A percentile compares a stretch with the other conserved stretches of the same genome.
Conservation (phyloP, 2,113 vertebrate genomes). For the Drymodes brunneopygia region DNA sequence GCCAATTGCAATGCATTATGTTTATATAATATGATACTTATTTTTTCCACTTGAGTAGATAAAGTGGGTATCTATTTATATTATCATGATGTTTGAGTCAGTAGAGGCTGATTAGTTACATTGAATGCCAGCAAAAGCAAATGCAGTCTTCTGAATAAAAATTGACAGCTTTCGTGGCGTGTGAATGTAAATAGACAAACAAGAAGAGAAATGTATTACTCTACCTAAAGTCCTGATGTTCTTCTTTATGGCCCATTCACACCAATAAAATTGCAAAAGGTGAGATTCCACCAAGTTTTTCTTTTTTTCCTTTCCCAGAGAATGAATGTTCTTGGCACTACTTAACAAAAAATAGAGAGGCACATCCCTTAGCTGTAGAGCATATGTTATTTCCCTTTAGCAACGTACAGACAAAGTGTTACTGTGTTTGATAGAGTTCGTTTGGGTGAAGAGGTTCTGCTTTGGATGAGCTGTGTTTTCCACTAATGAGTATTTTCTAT, state of each 20-base stretch:
- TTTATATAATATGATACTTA: slow-evolving; percentile 67
- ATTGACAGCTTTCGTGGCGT: not conserved
- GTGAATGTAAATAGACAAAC: not conserved
- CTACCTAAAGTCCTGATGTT: not conserved
- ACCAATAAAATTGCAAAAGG: not conserved
- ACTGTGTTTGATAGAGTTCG: not conserved
- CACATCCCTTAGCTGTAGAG: not conserved
- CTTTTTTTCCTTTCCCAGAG: not conserved
- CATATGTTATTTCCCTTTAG: not conserved
- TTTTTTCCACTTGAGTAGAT: slow-evolving; percentile 59
- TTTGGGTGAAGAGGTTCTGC: slow-evolving; percentile 18
- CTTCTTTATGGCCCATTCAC: not conserved
- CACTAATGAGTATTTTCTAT: slow-evolving; percentile 53
- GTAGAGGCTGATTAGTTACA: slow-evolving; percentile 36
- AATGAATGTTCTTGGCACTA: not conserved
- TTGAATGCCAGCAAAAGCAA: slow-evolving; percentile 32
- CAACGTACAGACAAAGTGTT: not conserved
- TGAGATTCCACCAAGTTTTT: not conserved
- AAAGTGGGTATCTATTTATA: slow-evolving; percentile 63
- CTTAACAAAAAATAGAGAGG: not conserved
- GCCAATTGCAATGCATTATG: slow-evolving; percentile 51
- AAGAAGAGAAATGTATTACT: not conserved
- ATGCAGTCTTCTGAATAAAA: slow-evolving; percentile 38
- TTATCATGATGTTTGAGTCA: slow-evolving; percentile 51
- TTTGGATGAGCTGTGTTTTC: slow-evolving; percentile 5